Evolutionary conservation across 2,888 invertebrate genomes (phyloP), one percentile per base, ranked within the genome.

Genomic region (Epiblema foenella): DNA sequence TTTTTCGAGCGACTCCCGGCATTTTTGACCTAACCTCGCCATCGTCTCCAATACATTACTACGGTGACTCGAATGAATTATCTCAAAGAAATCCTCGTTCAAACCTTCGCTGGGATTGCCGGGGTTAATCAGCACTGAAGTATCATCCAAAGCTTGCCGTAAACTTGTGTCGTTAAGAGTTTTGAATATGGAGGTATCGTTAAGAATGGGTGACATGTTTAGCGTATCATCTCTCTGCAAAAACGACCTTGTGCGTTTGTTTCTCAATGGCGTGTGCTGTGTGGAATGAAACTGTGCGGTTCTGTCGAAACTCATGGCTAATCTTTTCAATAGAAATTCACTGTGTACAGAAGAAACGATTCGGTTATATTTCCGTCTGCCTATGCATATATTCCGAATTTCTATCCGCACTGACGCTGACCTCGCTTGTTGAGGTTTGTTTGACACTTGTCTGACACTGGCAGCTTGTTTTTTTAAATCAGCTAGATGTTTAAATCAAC

Each of bases 21-120:
- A 96, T 39, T 94, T 94, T 76, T 94, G 94, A 78, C 95, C 94
- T 88, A 95, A 96, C 86, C 95, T 95, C 51, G 94, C 89, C 68
- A 96, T 83, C 0, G 95, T 94, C 71, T 95, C 95, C 77, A 96
- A 94, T 17, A 95, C 89, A 77, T 95, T 94, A 66, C 91, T 89
- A 2, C 90, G 80, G 9, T 89, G 89, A 75, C 91, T 88, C 7
- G 85, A 81, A 78, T 93, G 93, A 75, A 93, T 89, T 74, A 93
- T 89, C 79, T 93, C 93, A 78, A 90, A 94, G 76, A 92, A 94
- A 11, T 89, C 88, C 84, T 93, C 93, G 76, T 78, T 86, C 73
- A 94, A 80, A 15, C 86, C 85, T 69, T 90, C 89, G 5, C 89
- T 89, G 4, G 87, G 86, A 65, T 78, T 83, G 24, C 88, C 89